Percentiles rank a stretch among this genome's conserved stretches.
phyloP scores from a whole-genome alignment of 2,113 vertebrate genomes.

The Xiphias gladius region DNA sequence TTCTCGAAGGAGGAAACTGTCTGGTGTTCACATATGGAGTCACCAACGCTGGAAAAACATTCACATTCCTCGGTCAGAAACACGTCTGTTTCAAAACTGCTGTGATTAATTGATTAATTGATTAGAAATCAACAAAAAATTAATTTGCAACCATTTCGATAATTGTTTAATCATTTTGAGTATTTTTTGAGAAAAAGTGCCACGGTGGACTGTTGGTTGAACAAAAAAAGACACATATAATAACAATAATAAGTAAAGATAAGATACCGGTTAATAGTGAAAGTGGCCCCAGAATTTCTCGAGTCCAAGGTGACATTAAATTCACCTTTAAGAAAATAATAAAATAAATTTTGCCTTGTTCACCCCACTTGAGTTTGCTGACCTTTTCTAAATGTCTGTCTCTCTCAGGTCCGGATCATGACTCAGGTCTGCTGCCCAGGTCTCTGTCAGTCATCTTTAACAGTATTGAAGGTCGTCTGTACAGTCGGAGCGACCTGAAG shows the following conservation, averaged over 20 bases:
- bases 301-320: too few relatives aligned
- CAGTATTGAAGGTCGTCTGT: slow-evolving; percentile 86
- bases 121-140: too few relatives aligned
- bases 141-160: neutral
- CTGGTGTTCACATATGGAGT: slow-evolving; percentile 96
- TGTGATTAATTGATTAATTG: neutral
- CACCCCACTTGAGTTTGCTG: too few relatives aligned
- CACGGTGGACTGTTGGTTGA: too few relatives aligned
- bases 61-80: slow-evolving; percentile 92
- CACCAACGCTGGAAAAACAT: slow-evolving; percentile 97
- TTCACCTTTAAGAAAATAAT: too few relatives aligned
- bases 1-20: slow-evolving; percentile 90
- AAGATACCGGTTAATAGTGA: too few relatives aligned
- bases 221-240: too few relatives aligned
- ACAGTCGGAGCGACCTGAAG: slow-evolving; percentile 88
- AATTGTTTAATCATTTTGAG: too few relatives aligned
- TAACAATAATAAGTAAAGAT: too few relatives aligned
- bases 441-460: slow-evolving; percentile 91
- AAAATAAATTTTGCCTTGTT: too few relatives aligned
- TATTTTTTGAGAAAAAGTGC: too few relatives aligned
- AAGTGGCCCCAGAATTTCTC: too few relatives aligned
- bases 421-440: slow-evolving; percentile 91
- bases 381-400: neutral
- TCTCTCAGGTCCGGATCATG: slow-evolving; percentile 88
- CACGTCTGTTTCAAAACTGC: neutral